phyloP scores from a whole-genome alignment of 2,888 invertebrate genomes.

The Hyposoter didymator region DNA sequence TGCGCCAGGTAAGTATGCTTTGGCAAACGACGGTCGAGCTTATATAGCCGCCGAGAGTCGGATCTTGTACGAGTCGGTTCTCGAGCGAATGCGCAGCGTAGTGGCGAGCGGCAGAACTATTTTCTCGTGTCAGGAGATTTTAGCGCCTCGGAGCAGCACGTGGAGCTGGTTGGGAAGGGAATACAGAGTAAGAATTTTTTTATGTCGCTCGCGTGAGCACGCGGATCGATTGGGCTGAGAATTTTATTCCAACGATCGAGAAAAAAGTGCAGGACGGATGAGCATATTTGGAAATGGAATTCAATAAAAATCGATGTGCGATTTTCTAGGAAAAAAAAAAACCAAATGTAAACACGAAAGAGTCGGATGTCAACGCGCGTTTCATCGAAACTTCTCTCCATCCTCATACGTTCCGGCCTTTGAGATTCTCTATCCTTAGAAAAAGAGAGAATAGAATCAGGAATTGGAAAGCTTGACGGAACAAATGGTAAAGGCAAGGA shows the following conservation, averaged over 20 bases:
- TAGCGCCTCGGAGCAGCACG: background rate
- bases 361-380: background rate
- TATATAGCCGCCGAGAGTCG: slow-evolving; percentile 34
- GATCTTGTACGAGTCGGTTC: slow-evolving; percentile 27
- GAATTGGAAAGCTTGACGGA: slow-evolving; percentile 26
- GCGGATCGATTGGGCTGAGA: background rate
- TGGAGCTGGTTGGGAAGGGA: background rate
- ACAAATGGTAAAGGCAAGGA: slow-evolving; percentile 35
- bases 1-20: slow-evolving; percentile 67
- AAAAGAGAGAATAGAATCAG: slow-evolving; percentile 19
- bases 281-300: background rate
- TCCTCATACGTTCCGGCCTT: background rate
- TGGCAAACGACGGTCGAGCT: background rate
- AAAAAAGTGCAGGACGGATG: background rate
- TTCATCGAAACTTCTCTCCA: background rate
- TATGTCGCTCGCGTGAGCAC: background rate
- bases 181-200: background rate
- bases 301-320: background rate
- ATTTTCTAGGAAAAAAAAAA: background rate
- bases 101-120: slow-evolving; percentile 38
- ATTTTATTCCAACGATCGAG: background rate
- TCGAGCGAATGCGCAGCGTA: slow-evolving; percentile 45
- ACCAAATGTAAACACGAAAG: background rate
- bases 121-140: background rate
- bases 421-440: background rate